These are phyloP conservation scores for Halictus rubicundus DNA, from an alignment of 1,140 invertebrate genomes.

Conservation along the genomic window DNA sequence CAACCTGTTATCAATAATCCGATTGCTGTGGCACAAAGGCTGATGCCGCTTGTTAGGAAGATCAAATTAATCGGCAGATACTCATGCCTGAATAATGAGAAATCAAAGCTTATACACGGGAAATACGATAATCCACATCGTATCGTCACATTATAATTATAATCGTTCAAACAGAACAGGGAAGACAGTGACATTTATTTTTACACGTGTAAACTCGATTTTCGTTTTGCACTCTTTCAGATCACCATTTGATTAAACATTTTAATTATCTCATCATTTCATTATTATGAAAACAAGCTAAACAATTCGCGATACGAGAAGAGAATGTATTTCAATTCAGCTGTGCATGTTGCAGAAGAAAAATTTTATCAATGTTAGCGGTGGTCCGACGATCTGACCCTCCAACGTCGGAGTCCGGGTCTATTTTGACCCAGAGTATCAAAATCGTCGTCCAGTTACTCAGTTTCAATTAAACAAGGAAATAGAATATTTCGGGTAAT, in stretches of 20 bases:
- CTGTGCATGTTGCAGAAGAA: no score
- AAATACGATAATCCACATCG: not conserved
- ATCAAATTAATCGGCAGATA: slow-evolving; percentile 19
- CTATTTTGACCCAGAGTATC: no score
- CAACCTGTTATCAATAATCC: slow-evolving; percentile 17
- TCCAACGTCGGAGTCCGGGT: no score
- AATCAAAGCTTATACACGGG: not conserved
- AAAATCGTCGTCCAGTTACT: no score
- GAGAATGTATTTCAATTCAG: no score
- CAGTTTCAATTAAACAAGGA: no score
- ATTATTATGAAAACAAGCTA: no score
- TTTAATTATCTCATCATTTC: not conserved
- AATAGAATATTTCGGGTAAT: no score
- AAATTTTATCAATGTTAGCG: no score
- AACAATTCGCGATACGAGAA: no score
- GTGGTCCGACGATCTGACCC: no score
- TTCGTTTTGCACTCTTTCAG: not conserved
- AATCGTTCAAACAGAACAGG: not conserved
- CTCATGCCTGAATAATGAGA: not conserved
- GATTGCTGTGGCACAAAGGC: not conserved
- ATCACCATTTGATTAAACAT: not conserved
- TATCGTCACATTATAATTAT: not conserved
- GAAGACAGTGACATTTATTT: not conserved
- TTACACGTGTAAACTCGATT: not conserved
- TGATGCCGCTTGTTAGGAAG: slow-evolving; percentile 8